Percentiles rank a stretch among this genome's conserved stretches.
These are phyloP conservation scores for Cryptocephalus primarius DNA, from an alignment of 2,888 invertebrate species.

Conservation along the genomic window DNA sequence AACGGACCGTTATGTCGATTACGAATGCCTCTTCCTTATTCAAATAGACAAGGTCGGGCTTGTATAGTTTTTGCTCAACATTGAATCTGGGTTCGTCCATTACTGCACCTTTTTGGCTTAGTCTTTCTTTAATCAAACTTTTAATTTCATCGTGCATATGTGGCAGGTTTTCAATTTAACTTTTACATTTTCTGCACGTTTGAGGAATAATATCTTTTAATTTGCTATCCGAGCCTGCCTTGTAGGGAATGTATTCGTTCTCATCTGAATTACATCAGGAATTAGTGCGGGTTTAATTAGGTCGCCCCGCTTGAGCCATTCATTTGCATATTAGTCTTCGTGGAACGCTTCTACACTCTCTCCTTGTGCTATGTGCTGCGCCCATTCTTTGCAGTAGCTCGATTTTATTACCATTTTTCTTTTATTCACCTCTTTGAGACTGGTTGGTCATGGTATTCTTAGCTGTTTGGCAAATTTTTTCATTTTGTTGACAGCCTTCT, in stretches of 20 bases:
- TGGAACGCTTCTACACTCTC: too few relatives aligned
- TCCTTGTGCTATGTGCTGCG: too few relatives aligned
- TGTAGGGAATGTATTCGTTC: conserved; percentile 20
- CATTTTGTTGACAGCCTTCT: too few relatives aligned
- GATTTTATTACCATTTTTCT: too few relatives aligned
- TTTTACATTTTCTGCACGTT: conserved; percentile 20
- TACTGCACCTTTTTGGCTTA: conserved; percentile 9
- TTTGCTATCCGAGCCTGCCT: conserved; percentile 13
- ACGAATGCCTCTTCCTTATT: conserved; percentile 17
- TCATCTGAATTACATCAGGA: conserved; percentile 22
- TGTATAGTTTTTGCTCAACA: conserved; percentile 14
- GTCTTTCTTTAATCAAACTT: conserved; percentile 13
- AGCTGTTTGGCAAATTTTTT: too few relatives aligned
- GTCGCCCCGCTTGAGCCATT: too few relatives aligned
- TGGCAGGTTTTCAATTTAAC: conserved; percentile 24
- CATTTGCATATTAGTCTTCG: too few relatives aligned
- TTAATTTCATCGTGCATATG: conserved; percentile 16
- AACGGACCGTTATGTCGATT: conserved; percentile 22
- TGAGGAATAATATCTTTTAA: conserved; percentile 11
- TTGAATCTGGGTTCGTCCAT: conserved; percentile 10
- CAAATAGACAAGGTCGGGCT: conserved; percentile 19
- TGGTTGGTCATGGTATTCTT: too few relatives aligned
- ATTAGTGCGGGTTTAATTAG: conserved; percentile 18
- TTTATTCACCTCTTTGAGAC: too few relatives aligned
- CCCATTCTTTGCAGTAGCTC: too few relatives aligned